phyloP scores from a whole-genome alignment of 1,140 invertebrate species.

The Anagrus nilaparvatae region DNA sequence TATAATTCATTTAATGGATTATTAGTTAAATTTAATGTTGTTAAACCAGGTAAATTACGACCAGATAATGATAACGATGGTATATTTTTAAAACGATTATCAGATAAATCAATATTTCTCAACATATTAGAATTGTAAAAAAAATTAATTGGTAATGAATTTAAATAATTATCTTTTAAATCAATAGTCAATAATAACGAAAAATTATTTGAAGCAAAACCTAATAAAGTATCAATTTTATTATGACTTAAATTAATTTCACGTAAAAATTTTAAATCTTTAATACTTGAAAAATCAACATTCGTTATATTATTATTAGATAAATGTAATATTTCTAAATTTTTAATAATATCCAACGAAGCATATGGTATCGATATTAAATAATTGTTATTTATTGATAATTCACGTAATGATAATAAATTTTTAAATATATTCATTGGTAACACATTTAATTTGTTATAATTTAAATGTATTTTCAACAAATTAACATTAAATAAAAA shows the following conservation, averaged over 20 bases:
- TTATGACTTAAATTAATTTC: slow-evolving; percentile 68
- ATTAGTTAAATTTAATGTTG: slow-evolving; percentile 67
- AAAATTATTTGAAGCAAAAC: slow-evolving; percentile 65
- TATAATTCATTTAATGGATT: slow-evolving; percentile 69
- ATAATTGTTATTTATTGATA: slow-evolving; percentile 61
- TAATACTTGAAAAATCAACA: slow-evolving; percentile 67
- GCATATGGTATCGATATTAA: slow-evolving; percentile 67
- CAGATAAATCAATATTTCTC: slow-evolving; percentile 65
- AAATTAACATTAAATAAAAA: slow-evolving; percentile 68
- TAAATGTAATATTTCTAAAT: slow-evolving; percentile 61
- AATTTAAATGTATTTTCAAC: slow-evolving; percentile 57
- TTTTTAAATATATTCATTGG: slow-evolving; percentile 57
- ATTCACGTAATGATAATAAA: slow-evolving; percentile 60
- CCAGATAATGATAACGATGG: slow-evolving; percentile 69
- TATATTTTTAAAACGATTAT: slow-evolving; percentile 71
- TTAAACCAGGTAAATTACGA: slow-evolving; percentile 57
- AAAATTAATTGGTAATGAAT: slow-evolving; percentile 72
- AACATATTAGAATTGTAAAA: slow-evolving; percentile 61
- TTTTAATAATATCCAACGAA: slow-evolving; percentile 60
- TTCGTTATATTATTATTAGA: slow-evolving; percentile 59
- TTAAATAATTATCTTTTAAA: slow-evolving; percentile 61
- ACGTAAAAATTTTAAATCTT: slow-evolving; percentile 59
- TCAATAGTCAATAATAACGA: slow-evolving; percentile 62
- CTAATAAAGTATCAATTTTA: slow-evolving; percentile 59
- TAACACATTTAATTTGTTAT: slow-evolving; percentile 55